These are phyloP conservation scores for Anabas testudineus DNA, from an alignment of 2,797 vertebrate genomes.

Conservation along the genomic window DNA sequence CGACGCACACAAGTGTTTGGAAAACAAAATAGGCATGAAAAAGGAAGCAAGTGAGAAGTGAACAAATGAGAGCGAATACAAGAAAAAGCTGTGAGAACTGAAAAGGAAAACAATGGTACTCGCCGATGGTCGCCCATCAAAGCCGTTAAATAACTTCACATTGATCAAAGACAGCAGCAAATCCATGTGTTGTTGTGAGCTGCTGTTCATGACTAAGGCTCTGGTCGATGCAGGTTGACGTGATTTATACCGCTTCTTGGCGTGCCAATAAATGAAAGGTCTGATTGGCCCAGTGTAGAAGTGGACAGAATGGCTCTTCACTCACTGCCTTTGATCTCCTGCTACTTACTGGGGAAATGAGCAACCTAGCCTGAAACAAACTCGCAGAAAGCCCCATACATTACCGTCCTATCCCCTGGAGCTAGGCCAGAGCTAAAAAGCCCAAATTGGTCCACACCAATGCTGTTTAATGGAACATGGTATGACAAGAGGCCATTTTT, in stretches of 20 bases:
- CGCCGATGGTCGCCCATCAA: conserved; percentile 69
- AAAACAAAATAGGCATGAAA: conserved; percentile 80
- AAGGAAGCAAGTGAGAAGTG: conserved; percentile 67
- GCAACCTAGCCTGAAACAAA: conserved; percentile 66
- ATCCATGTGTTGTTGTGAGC: conserved; percentile 86
- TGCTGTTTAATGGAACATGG: conserved; percentile 69
- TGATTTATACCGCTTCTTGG: conserved; percentile 84
- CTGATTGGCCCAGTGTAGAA: conserved; percentile 80
- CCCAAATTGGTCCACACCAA: conserved; percentile 71
- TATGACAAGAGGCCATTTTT: conserved; percentile 73
- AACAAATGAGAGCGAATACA: conserved; percentile 36
- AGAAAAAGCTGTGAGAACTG: conserved; percentile 67
- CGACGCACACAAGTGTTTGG: conserved; percentile 79
- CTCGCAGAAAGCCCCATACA: conserved; percentile 72
- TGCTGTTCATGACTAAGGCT: conserved; percentile 82
- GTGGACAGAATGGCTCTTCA: conserved; percentile 72
- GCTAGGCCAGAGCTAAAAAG: conserved; percentile 74
- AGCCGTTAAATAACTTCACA: conserved; percentile 83
- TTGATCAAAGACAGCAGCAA: conserved; percentile 87
- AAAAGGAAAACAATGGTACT: conserved; percentile 67
- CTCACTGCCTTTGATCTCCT: conserved; percentile 78
- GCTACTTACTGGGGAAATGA: conserved; percentile 75
- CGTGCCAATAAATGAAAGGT: conserved; percentile 83
- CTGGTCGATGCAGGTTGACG: conserved; percentile 81
- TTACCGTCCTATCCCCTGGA: conserved; percentile 72